Evolutionary conservation across 2,113 vertebrate genomes (phyloP), one percentile per base, ranked within the genome.

Genomic region (Sapajus apella): DNA sequence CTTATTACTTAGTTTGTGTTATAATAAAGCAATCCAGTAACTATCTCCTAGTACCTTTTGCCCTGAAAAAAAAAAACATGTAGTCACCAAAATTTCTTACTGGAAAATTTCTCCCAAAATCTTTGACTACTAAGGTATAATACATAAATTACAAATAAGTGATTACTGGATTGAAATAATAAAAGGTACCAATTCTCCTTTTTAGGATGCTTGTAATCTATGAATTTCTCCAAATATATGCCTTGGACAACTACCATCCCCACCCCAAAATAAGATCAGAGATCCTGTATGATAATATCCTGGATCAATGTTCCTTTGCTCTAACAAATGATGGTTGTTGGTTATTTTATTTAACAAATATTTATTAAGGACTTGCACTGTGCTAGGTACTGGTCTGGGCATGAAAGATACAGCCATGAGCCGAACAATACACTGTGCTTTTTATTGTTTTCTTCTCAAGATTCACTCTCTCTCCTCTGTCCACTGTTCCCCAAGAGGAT

Each of bases 81-180:
- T 61, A 58, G 18, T 90, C 84, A 87, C 27, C 75, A 90, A 93
- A 93, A 84, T 70, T 80, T 87, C 27, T 79, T 88, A 58, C 30
- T 81, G 21, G 87, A 81, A 96, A 70, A n/a, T 45, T 81, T 94
- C 40, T 68, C 23, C 55, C 64, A 68, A 14, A 32, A 84, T 80
- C 37, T 87, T 87, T 95, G 40, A 91, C 86, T 94, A 94, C 56
- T 86, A 70, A 92, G 32, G 64, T 92, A 52, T 56, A 72, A 73
- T 11, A 13, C 52, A 93, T 70, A 87, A 89, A 90, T 83, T 87
- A 83, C 40, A 86, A 89, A 50, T 70, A 66, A 89, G 25, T 86
- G 8, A 77, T 76, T 72, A 77, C 25, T 70, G 27, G 18, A 43
- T 72, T 91, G 27, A 75, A 37, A 89, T 80, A 94, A 52, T 23